These are phyloP conservation scores for Brachyhypopomus occidentalis DNA, from an alignment of 2,113 vertebrate species.

Conservation along the genomic window DNA sequence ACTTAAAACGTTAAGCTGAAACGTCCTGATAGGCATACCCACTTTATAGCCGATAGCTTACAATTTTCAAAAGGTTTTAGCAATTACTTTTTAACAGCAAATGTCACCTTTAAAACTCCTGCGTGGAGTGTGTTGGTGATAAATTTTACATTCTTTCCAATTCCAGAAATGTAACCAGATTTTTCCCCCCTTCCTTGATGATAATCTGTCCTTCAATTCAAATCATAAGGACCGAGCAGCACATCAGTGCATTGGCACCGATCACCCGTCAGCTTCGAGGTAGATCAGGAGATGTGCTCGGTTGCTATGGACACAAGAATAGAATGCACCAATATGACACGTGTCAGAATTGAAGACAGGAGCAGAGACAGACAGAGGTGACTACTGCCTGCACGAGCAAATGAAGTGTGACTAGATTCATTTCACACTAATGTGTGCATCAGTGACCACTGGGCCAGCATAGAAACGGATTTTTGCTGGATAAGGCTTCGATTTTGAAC, in stretches of 20 bases:
- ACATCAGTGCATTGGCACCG: conserved; percentile 60
- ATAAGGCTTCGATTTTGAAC: conserved; percentile 52
- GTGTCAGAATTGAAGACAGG: conserved; percentile 57
- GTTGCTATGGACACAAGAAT: conserved; percentile 72
- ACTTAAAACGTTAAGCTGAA: background rate
- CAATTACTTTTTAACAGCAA: background rate
- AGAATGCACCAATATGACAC: conserved; percentile 54
- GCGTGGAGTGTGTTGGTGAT: background rate
- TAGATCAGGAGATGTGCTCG: conserved; percentile 54
- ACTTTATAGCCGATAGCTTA: conserved; percentile 9
- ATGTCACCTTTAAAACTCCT: conserved; percentile 2
- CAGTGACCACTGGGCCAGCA: conserved; percentile 59
- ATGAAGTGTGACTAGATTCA: conserved; percentile 44
- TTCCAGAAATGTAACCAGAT: conserved; percentile 7
- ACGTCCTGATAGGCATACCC: background rate
- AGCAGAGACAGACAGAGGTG: conserved; percentile 41
- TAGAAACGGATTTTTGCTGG: conserved; percentile 62
- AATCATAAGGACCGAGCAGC: conserved; percentile 30
- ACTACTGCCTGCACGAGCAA: conserved; percentile 36
- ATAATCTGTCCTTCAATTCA: conserved; percentile 45
- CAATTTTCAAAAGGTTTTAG: conserved; percentile 2
- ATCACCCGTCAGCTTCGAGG: conserved; percentile 62
- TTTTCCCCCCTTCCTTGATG: conserved; percentile 39
- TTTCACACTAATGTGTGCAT: conserved; percentile 54
- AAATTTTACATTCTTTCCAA: background rate